Percentiles rank a stretch among this genome's conserved stretches.
Conservation (phyloP, 2,113 vertebrate species). For the Piprites chloris region DNA sequence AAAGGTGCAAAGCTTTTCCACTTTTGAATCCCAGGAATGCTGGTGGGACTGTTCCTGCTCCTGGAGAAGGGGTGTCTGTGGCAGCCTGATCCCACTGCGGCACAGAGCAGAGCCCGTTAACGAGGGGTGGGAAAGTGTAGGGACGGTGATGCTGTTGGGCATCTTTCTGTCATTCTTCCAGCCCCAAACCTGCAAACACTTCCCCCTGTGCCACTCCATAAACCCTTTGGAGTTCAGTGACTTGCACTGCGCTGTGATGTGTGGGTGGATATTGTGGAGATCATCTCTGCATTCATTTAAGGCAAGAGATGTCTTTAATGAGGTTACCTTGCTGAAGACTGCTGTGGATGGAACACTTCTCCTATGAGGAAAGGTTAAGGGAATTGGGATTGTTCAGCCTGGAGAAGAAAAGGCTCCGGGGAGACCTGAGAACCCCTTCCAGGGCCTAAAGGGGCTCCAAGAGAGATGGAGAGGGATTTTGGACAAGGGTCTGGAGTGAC, state of each 20-base stretch:
- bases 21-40: rapidly evolving
- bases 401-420: neutral
- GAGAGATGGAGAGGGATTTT: neutral
- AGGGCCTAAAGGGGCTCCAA: rapidly evolving
- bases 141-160: neutral
- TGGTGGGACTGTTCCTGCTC: neutral
- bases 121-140: too few relatives aligned
- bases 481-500: neutral
- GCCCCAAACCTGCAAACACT: neutral
- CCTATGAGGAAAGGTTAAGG: rapidly evolving
- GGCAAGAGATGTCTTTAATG: too few relatives aligned
- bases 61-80: neutral
- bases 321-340: neutral
- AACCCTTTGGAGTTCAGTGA: too few relatives aligned
- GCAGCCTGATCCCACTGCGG: rapidly evolving
- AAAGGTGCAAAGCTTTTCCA: neutral
- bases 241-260: rapidly evolving
- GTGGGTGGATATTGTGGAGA: neutral
- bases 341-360: neutral
- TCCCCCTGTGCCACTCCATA: rapidly evolving
- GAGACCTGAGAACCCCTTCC: neutral
- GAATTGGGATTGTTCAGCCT: neutral
- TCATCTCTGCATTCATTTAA: neutral
- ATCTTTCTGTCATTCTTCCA: neutral
- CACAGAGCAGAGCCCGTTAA: rapidly evolving